A percentile compares a stretch with the other conserved stretches of the same genome.
Evolutionary conservation across 2,797 vertebrate species (phyloP).

Genomic region (Periparus ater): DNA sequence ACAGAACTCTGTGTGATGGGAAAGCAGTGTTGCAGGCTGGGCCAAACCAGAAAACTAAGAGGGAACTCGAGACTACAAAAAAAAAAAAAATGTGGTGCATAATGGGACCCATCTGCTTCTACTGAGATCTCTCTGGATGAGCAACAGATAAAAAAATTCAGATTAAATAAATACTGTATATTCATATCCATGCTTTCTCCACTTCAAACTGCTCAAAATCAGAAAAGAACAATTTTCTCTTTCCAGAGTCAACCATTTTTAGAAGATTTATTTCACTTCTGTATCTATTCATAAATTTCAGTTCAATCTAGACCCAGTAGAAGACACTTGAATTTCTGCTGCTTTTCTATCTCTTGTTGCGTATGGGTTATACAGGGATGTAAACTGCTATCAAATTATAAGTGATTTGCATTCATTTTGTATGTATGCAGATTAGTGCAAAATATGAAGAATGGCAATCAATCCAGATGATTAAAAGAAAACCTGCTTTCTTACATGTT

Average conservation of each 20-base stretch:
- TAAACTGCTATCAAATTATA: not conserved
- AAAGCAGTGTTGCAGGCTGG: not conserved
- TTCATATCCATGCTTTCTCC: not conserved
- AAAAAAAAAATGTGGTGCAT: rapidly evolving
- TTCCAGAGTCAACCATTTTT: not conserved
- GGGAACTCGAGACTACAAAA: not conserved
- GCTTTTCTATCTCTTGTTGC: not conserved
- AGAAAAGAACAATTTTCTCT: not conserved
- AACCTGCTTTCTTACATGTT: not conserved
- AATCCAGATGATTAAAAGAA: not conserved
- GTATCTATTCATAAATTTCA: not conserved
- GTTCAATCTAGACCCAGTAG: not conserved
- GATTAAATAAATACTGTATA: not conserved
- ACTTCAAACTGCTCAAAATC: not conserved
- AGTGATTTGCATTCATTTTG: not conserved
- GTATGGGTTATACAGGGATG: not conserved
- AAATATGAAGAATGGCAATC: not conserved
- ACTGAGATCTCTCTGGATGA: not conserved
- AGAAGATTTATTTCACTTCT: not conserved
- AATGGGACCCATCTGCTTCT: not conserved
- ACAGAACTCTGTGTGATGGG: not conserved
- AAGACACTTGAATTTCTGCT: not conserved
- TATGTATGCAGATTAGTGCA: not conserved
- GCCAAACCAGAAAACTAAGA: not conserved
- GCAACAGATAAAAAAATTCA: not conserved